These are phyloP conservation scores for Tachina grossa DNA, from an alignment of 2,888 invertebrate genomes.

Conservation along the genomic window DNA sequence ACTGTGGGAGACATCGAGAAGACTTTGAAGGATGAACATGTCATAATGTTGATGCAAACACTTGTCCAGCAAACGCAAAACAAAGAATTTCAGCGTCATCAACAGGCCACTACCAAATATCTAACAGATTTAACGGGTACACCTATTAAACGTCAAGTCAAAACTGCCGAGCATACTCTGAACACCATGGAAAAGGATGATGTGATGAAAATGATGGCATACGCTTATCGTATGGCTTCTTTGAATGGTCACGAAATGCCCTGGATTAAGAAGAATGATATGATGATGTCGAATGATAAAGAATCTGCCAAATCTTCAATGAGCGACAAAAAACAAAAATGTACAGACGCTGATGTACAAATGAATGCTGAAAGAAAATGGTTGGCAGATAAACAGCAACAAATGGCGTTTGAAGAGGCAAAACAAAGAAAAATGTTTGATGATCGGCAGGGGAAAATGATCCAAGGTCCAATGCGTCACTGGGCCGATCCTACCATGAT, in stretches of 20 bases:
- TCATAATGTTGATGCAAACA: conserved; percentile 76
- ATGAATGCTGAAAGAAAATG: conserved; percentile 56
- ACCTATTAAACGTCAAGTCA: conserved; percentile 75
- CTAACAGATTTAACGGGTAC: conserved; percentile 53
- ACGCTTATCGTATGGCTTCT: conserved; percentile 78
- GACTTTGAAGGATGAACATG: conserved; percentile 78
- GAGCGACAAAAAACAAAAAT: conserved; percentile 46
- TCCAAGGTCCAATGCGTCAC: conserved; percentile 7
- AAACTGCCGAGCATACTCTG: conserved; percentile 32
- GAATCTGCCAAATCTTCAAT: conserved; percentile 27
- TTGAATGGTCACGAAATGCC: conserved; percentile 66
- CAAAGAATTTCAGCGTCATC: conserved; percentile 57
- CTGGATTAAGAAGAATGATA: conserved; percentile 55
- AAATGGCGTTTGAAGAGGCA: conserved; percentile 41
- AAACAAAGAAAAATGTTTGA: conserved; percentile 54
- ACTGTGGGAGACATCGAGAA: conserved; percentile 79
- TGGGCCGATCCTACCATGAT: conserved; percentile 13
- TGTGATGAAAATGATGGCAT: conserved; percentile 77
- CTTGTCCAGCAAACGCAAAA: conserved; percentile 72
- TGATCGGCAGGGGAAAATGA: conserved; percentile 3
- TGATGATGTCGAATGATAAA: background rate
- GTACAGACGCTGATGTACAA: conserved; percentile 34
- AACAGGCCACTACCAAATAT: conserved; percentile 45
- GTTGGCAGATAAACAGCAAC: conserved; percentile 63
- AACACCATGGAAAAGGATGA: conserved; percentile 76